Percentiles rank a stretch among this genome's conserved stretches.
Conservation (phyloP, 2,113 vertebrate species). For the Chaenogobius annularis region DNA sequence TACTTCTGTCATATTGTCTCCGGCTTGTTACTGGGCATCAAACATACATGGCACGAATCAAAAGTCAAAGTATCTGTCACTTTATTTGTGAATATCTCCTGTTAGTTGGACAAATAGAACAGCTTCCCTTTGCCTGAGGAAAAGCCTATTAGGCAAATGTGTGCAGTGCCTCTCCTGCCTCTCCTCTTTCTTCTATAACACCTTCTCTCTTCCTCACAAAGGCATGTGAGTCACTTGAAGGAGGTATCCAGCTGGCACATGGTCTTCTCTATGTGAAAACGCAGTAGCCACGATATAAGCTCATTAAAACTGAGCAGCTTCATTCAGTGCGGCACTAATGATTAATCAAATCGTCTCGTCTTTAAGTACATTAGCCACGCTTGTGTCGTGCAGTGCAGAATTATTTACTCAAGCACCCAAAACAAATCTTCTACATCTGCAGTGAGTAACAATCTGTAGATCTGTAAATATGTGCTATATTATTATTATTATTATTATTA, state of each 20-base stretch:
- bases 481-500: neutral
- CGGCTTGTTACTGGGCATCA: neutral
- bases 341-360: slow-evolving; percentile 53
- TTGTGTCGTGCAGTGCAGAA: slow-evolving; percentile 21
- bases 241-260: slow-evolving; percentile 56
- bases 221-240: slow-evolving; percentile 53
- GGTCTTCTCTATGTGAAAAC: slow-evolving; percentile 35
- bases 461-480: neutral
- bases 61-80: neutral
- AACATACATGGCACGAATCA: neutral
- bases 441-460: neutral
- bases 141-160: slow-evolving; percentile 39
- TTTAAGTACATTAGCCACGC: slow-evolving; percentile 31
- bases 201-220: slow-evolving; percentile 31
- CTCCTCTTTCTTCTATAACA: slow-evolving; percentile 29
- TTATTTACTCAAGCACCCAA: slow-evolving; percentile 10
- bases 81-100: slow-evolving; percentile 9
- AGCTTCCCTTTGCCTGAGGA: slow-evolving; percentile 18
- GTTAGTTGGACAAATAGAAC: slow-evolving; percentile 25
- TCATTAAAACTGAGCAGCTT: slow-evolving; percentile 36
- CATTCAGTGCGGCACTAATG: slow-evolving; percentile 49
- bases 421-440: slow-evolving; percentile 1
- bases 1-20: slow-evolving; percentile 26
- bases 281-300: slow-evolving; percentile 39
- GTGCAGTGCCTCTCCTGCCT: slow-evolving; percentile 28